Evolutionary conservation across 2,888 invertebrate genomes (phyloP), one percentile per base, ranked within the genome.

Genomic region (Scelioninae gen. 2): DNA sequence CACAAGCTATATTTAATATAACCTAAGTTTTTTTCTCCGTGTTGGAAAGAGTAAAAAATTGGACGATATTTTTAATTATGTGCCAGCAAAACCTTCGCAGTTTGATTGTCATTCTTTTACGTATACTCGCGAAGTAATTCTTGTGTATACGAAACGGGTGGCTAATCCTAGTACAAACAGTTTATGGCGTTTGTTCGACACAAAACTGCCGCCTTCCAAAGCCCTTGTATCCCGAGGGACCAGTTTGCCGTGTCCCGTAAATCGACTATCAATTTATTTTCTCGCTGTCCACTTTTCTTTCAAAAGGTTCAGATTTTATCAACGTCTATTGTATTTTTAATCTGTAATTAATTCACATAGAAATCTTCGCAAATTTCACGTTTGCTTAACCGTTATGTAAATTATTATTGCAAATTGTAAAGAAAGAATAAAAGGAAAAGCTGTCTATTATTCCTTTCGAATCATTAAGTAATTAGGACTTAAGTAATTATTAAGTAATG

Each of bases 231-330:
- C 81, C 79, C 83, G 68, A 60, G 84, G 82, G 84, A 84, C 80
- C 82, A 81, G 84, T 84, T 84, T 83, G 77, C 77, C 77, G 79
- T 67, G 64, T 78, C 79, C 77, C 82, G 82, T 81, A 80, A 82
- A 83, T 84, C 81, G 84, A 79, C 82, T 81, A 84, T 84, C 83
- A 84, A 84, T 83, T 84, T 84, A 82, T 82, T 83, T 80, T 76
- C 77, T 80, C 78, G 78, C 78, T 78, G 79, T 79, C 78, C 76
- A 78, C 77, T 80, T 82, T 81, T 79, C 67, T 69, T 75, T 73
- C 37, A 55, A 61, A 72, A 65, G 65, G 45, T 61, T 69, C 65
- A 65, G 61, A 68, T 77, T 76, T 60, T 73, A 70, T 75, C 57
- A 63, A 57, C 46, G 48, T 64, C 67, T 50, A 70, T 77, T 75